Percentiles rank a stretch among this genome's conserved stretches.
Evolutionary conservation across 2,888 invertebrate genomes (phyloP).

Genomic region (Chymomyza caudatula): DNA sequence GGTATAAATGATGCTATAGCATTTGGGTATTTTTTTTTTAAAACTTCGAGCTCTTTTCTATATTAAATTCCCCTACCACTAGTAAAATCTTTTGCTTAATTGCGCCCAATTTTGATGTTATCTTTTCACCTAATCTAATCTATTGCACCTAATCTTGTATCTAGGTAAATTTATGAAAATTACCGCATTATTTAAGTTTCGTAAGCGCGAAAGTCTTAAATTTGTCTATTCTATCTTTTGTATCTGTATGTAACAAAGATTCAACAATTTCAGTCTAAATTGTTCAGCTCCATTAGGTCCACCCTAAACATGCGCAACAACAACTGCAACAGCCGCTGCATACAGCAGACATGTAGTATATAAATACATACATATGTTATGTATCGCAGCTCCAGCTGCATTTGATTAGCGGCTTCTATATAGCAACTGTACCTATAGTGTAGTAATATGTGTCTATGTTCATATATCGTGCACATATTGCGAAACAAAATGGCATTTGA

Average conservation of each 20-base stretch:
- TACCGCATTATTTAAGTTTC: too few relatives aligned
- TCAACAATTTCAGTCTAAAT: not conserved
- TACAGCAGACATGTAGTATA: not conserved
- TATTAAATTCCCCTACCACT: too few relatives aligned
- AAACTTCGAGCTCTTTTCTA: too few relatives aligned
- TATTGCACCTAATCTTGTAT: too few relatives aligned
- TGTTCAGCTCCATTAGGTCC: constrained; percentile 28
- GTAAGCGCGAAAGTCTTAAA: too few relatives aligned
- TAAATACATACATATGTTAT: constrained; percentile 19
- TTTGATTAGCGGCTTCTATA: constrained; percentile 56
- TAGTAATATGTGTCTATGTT: not conserved
- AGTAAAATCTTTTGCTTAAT: too few relatives aligned
- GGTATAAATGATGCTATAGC: too few relatives aligned
- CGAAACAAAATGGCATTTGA: constrained; percentile 56
- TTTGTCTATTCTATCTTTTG: not conserved
- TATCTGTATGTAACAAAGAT: constrained; percentile 31
- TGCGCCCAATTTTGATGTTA: too few relatives aligned
- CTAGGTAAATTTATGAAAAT: too few relatives aligned
- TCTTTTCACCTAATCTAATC: too few relatives aligned
- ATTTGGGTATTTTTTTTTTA: too few relatives aligned
- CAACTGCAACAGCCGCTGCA: constrained; percentile 6
- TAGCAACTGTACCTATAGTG: not conserved
- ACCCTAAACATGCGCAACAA: constrained; percentile 32
- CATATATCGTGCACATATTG: constrained; percentile 18
- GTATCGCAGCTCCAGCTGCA: constrained; percentile 56